phyloP scores from a whole-genome alignment of 1,140 invertebrate species.

The Listronotus oregonensis region DNA sequence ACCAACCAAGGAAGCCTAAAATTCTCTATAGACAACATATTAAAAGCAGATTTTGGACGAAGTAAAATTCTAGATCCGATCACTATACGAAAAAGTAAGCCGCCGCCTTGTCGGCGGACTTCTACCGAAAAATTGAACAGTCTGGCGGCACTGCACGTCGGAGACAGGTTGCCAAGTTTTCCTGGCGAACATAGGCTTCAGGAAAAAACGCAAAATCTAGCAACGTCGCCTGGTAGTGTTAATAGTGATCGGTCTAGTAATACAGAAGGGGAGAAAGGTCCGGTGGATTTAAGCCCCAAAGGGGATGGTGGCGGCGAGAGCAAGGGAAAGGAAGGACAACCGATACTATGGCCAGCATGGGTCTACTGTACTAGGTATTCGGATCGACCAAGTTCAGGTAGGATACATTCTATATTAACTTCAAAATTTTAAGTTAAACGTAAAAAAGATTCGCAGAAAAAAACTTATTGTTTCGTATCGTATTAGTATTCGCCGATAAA shows the following conservation, averaged over 20 bases:
- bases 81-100: constrained; percentile 63
- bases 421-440: too few species aligned
- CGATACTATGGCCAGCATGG: constrained; percentile 80
- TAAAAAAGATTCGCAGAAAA: too few species aligned
- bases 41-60: constrained; percentile 86
- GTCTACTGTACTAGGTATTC: constrained; percentile 97
- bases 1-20: constrained; percentile 71
- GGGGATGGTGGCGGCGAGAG: constrained; percentile 14
- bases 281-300: constrained; percentile 52
- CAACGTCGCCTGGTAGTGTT: constrained; percentile 5
- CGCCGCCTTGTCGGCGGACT: constrained; percentile 33
- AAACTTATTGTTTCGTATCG: too few species aligned
- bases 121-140: constrained; percentile 17
- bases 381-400: constrained; percentile 94
- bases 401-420: constrained; percentile 49
- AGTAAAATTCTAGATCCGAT: constrained; percentile 69
- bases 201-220: constrained; percentile 14
- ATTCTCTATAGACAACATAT: constrained; percentile 91
- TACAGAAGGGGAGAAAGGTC: constrained; percentile 38
- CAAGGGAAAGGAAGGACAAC: constrained; percentile 48
- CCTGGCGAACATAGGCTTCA: constrained; percentile 26
- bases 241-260: constrained; percentile 7
- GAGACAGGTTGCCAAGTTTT: constrained; percentile 17
- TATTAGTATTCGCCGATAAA: too few species aligned
- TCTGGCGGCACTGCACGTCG: neutral